Percentiles rank a stretch among this genome's conserved stretches.
Evolutionary conservation across 2,113 vertebrate genomes (phyloP).

Genomic region (Scortum barcoo): DNA sequence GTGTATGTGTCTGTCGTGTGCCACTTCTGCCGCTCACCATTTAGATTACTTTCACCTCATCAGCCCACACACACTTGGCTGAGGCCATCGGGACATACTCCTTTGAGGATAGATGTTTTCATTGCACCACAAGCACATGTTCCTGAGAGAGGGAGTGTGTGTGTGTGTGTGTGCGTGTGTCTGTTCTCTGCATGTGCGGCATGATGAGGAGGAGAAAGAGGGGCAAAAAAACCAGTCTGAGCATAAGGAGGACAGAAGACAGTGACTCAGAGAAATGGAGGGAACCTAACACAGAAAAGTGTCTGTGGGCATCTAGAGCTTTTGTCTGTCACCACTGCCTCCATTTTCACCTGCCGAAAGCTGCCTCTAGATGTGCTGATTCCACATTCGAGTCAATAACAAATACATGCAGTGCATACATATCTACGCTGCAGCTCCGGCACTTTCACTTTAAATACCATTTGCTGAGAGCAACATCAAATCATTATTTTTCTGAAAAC

Average conservation of each 20-base stretch:
- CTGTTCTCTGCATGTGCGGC: constrained; percentile 24
- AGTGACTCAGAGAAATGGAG: constrained; percentile 20
- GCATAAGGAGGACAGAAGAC: constrained; percentile 27
- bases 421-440: background rate
- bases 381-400: background rate
- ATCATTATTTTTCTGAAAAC: background rate
- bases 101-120: constrained; percentile 68
- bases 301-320: background rate
- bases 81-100: constrained; percentile 64
- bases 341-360: background rate
- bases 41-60: constrained; percentile 83
- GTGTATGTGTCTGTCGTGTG: constrained; percentile 36
- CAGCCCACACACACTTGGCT: constrained; percentile 66
- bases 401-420: background rate
- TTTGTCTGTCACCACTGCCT: background rate
- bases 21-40: constrained; percentile 59
- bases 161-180: constrained; percentile 14
- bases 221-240: background rate
- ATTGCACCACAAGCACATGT: constrained; percentile 36
- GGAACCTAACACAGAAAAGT: constrained; percentile 10
- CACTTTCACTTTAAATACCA: background rate
- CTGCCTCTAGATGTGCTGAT: background rate
- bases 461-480: background rate
- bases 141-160: constrained; percentile 15
- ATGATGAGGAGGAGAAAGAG: constrained; percentile 25